Conservation (phyloP, 2,888 invertebrate species). For the Rhagophthalmus giganteus region DNA sequence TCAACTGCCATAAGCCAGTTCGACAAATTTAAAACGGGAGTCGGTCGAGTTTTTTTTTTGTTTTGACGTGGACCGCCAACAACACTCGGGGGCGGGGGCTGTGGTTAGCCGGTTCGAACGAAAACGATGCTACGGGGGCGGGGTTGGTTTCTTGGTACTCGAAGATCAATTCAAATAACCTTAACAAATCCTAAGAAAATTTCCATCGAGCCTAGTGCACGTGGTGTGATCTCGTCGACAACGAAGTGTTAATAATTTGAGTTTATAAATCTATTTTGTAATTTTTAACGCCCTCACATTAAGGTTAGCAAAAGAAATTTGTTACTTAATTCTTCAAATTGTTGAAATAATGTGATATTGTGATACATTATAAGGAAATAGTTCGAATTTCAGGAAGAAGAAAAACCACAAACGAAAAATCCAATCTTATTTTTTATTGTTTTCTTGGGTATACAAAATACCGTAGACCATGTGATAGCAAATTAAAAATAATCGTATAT, state of each 20-base stretch:
- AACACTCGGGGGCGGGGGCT: too few relatives aligned
- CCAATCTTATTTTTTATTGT: conserved; percentile 21
- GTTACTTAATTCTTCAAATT: conserved; percentile 25
- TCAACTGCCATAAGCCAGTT: conserved; percentile 30
- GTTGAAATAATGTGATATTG: conserved; percentile 26
- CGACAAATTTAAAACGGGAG: conserved; percentile 2
- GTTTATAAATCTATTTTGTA: conserved; percentile 1
- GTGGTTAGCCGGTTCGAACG: too few relatives aligned
- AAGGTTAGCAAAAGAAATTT: conserved; percentile 6
- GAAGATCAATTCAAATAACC: too few relatives aligned
- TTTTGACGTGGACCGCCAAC: too few relatives aligned
- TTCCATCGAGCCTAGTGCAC: conserved; percentile 13
- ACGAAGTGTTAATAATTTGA: conserved; percentile 21
- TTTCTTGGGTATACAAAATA: conserved; percentile 25
- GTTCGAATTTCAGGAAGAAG: conserved; percentile 10
- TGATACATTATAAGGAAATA: conserved; percentile 15
- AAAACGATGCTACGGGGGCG: too few relatives aligned
- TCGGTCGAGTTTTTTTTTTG: too few relatives aligned
- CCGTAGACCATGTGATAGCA: conserved; percentile 30
- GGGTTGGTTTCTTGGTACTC: too few relatives aligned
- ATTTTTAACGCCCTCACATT: not conserved
- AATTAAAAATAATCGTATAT: conserved; percentile 20
- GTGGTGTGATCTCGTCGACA: conserved; percentile 29
- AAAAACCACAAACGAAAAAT: too few relatives aligned
- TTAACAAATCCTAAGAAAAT: conserved; percentile 5